These are phyloP conservation scores for Caenorhabditis sp. DNA, from an alignment of 2,888 invertebrate species.

Conservation along the genomic window DNA sequence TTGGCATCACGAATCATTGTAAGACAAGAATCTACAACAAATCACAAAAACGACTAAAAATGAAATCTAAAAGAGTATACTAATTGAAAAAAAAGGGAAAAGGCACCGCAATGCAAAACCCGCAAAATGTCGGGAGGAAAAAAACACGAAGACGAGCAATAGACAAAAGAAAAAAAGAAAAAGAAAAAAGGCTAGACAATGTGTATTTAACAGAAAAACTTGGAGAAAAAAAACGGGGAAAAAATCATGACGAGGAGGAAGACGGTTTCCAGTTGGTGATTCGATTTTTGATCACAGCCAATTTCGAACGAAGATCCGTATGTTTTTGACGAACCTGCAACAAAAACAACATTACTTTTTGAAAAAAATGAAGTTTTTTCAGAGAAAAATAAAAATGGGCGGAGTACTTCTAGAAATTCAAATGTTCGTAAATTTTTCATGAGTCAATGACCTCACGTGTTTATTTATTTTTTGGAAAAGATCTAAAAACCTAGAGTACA, in stretches of 20 bases:
- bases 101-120: neutral
- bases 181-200: neutral
- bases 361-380: neutral
- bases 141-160: too few relatives aligned
- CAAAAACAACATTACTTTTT: constrained; percentile 1
- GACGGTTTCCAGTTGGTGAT: constrained; percentile 50
- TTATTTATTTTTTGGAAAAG: too few relatives aligned
- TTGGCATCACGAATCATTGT: constrained; percentile 10
- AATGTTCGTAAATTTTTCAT: too few relatives aligned
- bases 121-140: too few relatives aligned
- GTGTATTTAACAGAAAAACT: neutral
- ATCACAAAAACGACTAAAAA: neutral
- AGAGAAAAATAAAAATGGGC: too few relatives aligned
- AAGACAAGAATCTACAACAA: neutral
- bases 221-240: neutral
- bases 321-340: constrained; percentile 55
- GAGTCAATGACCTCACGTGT: too few relatives aligned
- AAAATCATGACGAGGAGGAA: neutral
- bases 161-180: neutral
- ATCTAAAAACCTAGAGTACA: neutral
- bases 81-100: neutral
- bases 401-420: neutral
- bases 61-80: neutral
- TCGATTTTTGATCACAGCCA: constrained; percentile 55
- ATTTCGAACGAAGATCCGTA: constrained; percentile 56